Evolutionary conservation across 2,888 invertebrate species (phyloP), one percentile per base, ranked within the genome.

Genomic region (Smittia aterrima): DNA sequence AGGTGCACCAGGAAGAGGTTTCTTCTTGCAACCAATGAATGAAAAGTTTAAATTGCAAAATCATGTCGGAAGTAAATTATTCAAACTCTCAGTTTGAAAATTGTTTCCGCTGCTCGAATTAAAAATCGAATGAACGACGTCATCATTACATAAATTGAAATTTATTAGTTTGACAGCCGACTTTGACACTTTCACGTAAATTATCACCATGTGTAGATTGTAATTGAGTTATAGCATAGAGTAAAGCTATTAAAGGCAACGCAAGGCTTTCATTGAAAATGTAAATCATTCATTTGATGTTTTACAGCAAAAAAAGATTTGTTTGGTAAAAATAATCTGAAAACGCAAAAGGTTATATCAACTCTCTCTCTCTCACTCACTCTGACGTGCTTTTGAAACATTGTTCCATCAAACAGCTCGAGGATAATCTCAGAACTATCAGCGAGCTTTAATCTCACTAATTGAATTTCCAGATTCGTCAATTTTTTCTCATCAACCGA

Each of bases 401-500:
- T 13, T 47, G 16, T 4, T 13, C 47, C 47, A 47, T 47, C 3
- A 47, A 47, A n/a, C 38, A 66, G 32, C 13, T 13, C 13, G 47
- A 47, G 16, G 16, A n/a, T 47, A 47, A n/a, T 47, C 47, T 7
- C 24, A 22, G 16, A 58, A 58, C 58, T 58, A 58, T 58, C 24
- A 58, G 20, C 13, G n/a, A 20, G 32, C 20, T 68, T 68, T 68
- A 68, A 68, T 68, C 68, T 68, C 20, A 18, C 40, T 68, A 68
- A 68, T 68, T 68, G 68, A 68, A 68, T 24, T 68, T 68, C 20
- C 41, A 47, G 20, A 68, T 68, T 68, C 68, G 68, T 68, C 68
- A 68, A 68, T 68, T n/a, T n/a, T n/a, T n/a, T n/a, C n/a, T n/a
- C n/a, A n/a, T n/a, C n/a, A n/a, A n/a, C n/a, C n/a, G n/a, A n/a